These are phyloP conservation scores for Hypothenemus hampei DNA, from an alignment of 1,140 invertebrate species.

Conservation along the genomic window DNA sequence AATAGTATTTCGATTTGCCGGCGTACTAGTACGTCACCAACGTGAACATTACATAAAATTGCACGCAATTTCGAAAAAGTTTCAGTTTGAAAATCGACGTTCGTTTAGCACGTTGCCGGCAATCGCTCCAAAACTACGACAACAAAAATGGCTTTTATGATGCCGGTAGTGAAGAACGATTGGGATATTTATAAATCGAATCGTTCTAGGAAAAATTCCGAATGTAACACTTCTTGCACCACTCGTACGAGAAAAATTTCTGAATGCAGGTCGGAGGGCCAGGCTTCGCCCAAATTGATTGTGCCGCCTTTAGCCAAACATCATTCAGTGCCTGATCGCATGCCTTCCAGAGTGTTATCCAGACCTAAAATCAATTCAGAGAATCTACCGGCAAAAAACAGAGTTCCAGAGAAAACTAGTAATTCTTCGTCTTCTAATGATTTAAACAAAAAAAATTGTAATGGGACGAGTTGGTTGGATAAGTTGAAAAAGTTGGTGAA, in stretches of 20 bases:
- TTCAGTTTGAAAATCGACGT: slow-evolving; percentile 17
- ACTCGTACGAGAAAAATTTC: slow-evolving; percentile 71
- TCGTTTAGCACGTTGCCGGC: slow-evolving; percentile 19
- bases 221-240: slow-evolving; percentile 56
- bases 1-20: slow-evolving; percentile 14
- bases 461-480: slow-evolving; percentile 77
- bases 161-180: slow-evolving; percentile 88
- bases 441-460: slow-evolving; percentile 81
- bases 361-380: slow-evolving; percentile 48
- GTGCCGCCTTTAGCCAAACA: slow-evolving; percentile 56
- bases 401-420: slow-evolving; percentile 47
- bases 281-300: slow-evolving; percentile 61
- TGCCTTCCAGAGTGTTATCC: slow-evolving; percentile 50
- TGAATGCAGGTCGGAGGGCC: slow-evolving; percentile 74
- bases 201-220: slow-evolving; percentile 65
- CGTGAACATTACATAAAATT: slow-evolving; percentile 16
- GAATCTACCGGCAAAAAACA: slow-evolving; percentile 55
- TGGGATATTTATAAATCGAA: slow-evolving; percentile 86
- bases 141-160: slow-evolving; percentile 84
- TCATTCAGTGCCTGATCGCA: slow-evolving; percentile 57
- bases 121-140: slow-evolving; percentile 12
- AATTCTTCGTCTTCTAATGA: slow-evolving; percentile 54
- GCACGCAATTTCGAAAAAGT: slow-evolving; percentile 3
- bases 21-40: slow-evolving; percentile 6
- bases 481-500: slow-evolving; percentile 72